Conservation (phyloP, 2,797 vertebrate species). For the Artibeus lituratus region DNA sequence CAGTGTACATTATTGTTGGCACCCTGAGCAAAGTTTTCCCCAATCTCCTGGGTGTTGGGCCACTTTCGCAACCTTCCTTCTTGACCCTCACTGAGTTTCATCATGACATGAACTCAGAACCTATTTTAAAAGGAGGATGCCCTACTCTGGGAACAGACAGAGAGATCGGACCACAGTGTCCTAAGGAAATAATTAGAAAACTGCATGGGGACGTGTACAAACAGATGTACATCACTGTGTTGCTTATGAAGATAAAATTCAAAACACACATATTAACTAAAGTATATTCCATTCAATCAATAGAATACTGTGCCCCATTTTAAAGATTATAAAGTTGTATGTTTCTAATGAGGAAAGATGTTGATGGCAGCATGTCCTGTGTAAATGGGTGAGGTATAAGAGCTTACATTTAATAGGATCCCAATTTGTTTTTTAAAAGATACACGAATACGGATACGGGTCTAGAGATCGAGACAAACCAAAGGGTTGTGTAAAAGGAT, state of each 20-base stretch:
- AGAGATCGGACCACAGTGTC: neutral
- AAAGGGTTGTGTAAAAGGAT: neutral
- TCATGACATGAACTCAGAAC: neutral
- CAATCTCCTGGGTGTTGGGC: neutral
- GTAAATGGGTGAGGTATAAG: neutral
- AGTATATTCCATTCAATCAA: neutral
- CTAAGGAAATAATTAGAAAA: neutral
- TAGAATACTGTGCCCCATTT: neutral
- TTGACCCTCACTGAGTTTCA: neutral
- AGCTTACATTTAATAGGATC: neutral
- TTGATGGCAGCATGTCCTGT: neutral
- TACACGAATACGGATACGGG: neutral
- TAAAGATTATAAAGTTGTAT: neutral
- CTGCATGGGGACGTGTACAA: neutral
- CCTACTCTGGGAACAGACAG: neutral
- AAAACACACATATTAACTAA: neutral
- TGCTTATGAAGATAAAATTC: neutral
- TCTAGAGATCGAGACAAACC: neutral
- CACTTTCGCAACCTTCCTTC: neutral
- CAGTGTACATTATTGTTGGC: neutral
- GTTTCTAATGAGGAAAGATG: neutral
- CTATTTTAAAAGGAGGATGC: neutral
- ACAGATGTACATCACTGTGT: neutral
- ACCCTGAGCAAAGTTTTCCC: neutral
- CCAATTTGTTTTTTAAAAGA: neutral